A percentile compares a stretch with the other conserved stretches of the same genome.
These are phyloP conservation scores for Gibbula magus DNA, from an alignment of 2,888 invertebrate species.

Conservation along the genomic window DNA sequence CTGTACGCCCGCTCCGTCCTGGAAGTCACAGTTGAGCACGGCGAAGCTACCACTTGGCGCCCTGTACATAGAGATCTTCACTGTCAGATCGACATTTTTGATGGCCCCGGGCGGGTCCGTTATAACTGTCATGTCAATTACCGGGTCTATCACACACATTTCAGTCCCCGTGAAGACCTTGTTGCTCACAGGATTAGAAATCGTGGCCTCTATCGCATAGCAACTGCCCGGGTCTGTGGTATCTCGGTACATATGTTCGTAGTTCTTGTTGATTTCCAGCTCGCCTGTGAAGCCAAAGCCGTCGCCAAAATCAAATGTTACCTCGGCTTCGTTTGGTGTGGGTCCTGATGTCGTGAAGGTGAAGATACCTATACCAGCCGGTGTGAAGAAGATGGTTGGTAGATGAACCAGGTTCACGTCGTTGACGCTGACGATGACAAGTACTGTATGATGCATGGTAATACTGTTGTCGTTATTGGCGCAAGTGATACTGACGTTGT, in stretches of 20 bases:
- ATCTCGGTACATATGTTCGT: conserved; percentile 37
- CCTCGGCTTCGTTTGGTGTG: conserved; percentile 52
- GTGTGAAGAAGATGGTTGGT: conserved; percentile 37
- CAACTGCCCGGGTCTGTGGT: not conserved
- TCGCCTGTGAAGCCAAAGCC: not conserved
- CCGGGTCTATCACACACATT: conserved; percentile 29
- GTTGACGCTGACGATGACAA: conserved; percentile 48
- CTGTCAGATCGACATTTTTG: conserved; percentile 35
- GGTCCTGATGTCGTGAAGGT: conserved; percentile 31
- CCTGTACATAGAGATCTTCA: conserved; percentile 48
- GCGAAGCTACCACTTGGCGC: conserved; percentile 45
- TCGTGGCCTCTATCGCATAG: conserved; percentile 41
- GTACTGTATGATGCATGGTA: conserved; percentile 30
- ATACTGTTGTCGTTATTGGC: conserved; percentile 46
- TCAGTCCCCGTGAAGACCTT: conserved; percentile 37
- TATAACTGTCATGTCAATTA: conserved; percentile 23
- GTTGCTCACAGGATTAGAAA: conserved; percentile 49
- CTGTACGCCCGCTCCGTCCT: conserved; percentile 19
- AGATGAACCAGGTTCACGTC: conserved; percentile 42
- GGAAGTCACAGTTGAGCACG: conserved; percentile 48
- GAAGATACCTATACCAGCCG: conserved; percentile 30
- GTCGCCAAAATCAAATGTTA: conserved; percentile 56
- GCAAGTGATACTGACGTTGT: conserved; percentile 41
- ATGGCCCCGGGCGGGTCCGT: conserved; percentile 44
- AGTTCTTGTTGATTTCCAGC: conserved; percentile 29